Evolutionary conservation across 2,113 vertebrate genomes (phyloP).

Genomic region (Megalops atlanticus): DNA sequence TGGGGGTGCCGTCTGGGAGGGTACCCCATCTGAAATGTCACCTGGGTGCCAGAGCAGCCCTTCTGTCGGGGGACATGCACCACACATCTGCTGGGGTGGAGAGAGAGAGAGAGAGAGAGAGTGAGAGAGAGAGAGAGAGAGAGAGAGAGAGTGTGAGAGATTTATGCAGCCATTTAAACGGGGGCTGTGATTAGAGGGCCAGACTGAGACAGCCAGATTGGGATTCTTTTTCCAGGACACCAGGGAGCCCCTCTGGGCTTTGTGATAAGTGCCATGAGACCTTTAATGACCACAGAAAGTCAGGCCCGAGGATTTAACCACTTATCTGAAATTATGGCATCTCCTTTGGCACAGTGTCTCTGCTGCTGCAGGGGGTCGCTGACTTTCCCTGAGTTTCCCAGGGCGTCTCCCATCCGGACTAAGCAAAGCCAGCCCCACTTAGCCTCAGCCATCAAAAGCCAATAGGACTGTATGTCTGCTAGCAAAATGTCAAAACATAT

Average conservation of each 20-base stretch:
- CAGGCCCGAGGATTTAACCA: background rate
- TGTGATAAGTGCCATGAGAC: background rate
- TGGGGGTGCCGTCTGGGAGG: too few relatives aligned
- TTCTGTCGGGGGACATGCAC: background rate
- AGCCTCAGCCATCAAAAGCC: background rate
- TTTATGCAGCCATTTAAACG: background rate
- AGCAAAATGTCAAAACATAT: too few relatives aligned
- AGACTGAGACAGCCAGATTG: conserved; percentile 6
- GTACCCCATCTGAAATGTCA: background rate
- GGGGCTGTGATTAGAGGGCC: background rate
- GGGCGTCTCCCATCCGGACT: too few relatives aligned
- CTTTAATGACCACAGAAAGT: background rate
- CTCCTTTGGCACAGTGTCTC: background rate
- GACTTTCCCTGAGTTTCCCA: too few relatives aligned
- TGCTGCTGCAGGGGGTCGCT: too few relatives aligned
- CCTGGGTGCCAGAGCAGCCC: background rate
- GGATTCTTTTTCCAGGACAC: background rate
- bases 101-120: too few relatives aligned
- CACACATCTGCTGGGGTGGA: background rate
- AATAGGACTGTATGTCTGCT: background rate
- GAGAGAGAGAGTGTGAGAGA: background rate
- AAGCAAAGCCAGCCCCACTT: too few relatives aligned
- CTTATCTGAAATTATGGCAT: background rate
- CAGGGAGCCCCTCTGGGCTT: background rate
- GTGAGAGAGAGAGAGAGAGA: too few relatives aligned